A percentile compares a stretch with the other conserved stretches of the same genome.
phyloP scores from a whole-genome alignment of 2,113 vertebrate genomes.

The Colistium nudipinnis region DNA sequence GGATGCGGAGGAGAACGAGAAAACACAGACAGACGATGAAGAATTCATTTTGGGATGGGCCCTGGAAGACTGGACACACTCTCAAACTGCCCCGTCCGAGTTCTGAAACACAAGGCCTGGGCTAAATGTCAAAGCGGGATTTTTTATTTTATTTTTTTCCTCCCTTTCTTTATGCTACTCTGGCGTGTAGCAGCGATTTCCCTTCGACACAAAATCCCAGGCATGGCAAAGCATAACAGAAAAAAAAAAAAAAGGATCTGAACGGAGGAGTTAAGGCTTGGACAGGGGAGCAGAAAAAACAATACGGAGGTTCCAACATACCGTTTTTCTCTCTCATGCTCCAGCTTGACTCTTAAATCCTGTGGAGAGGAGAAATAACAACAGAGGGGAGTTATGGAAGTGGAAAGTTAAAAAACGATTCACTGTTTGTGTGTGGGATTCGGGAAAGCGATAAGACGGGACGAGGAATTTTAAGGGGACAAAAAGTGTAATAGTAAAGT shows the following conservation, averaged over 20 bases:
- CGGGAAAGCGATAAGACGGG: constrained; percentile 20
- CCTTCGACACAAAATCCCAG: constrained; percentile 62
- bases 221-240: constrained; percentile 64
- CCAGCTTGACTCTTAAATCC: constrained; percentile 93
- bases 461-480: constrained; percentile 32
- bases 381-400: constrained; percentile 68
- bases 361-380: constrained; percentile 78
- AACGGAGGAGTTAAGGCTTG: constrained; percentile 47
- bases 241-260: constrained; percentile 65
- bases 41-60: constrained; percentile 67
- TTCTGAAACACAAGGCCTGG: constrained; percentile 46
- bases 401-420: constrained; percentile 69
- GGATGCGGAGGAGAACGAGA: constrained; percentile 31
- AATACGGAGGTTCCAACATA: constrained; percentile 76
- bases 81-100: constrained; percentile 29
- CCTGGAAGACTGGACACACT: constrained; percentile 49
- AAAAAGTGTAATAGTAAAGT: too few species aligned
- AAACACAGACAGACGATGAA: constrained; percentile 42
- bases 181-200: constrained; percentile 66
- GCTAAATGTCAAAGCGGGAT: constrained; percentile 70
- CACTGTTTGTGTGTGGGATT: constrained; percentile 33
- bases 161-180: constrained; percentile 56
- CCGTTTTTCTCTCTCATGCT: constrained; percentile 95
- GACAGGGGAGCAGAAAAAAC: constrained; percentile 64
- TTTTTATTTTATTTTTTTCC: too few species aligned